Percentiles rank a stretch among this genome's conserved stretches.
Evolutionary conservation across 2,888 invertebrate species (phyloP).

Genomic region (Meloe dianella): DNA sequence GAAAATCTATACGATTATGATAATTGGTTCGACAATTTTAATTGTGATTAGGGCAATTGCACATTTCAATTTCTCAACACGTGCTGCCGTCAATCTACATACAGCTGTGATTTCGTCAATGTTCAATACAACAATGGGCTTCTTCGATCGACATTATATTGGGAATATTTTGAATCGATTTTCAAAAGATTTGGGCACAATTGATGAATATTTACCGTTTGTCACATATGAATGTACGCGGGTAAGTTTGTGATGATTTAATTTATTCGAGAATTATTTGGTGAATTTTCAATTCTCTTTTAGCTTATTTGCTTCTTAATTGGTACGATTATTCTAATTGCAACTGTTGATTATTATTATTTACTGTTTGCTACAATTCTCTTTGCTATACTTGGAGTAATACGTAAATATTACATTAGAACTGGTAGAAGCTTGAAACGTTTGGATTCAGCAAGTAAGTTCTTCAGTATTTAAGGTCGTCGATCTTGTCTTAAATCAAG

Average conservation of each 20-base stretch:
- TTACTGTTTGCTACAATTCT: conserved; percentile 32
- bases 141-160: conserved; percentile 81
- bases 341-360: conserved; percentile 35
- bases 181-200: conserved; percentile 67
- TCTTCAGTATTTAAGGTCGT: conserved; percentile 2
- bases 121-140: conserved; percentile 69
- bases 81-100: conserved; percentile 59
- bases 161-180: conserved; percentile 72
- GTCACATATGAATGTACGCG: conserved; percentile 32
- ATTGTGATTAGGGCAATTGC: conserved; percentile 25
- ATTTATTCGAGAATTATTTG: not conserved
- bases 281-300: not conserved
- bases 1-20: conserved; percentile 31
- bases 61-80: conserved; percentile 26
- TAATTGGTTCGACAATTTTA: conserved; percentile 23
- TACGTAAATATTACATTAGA: conserved; percentile 35
- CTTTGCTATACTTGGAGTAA: conserved; percentile 27
- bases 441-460: conserved; percentile 36
- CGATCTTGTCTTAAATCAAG: too few relatives aligned
- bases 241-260: conserved; percentile 27
- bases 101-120: conserved; percentile 75
- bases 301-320: conserved; percentile 3
- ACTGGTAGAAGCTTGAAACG: conserved; percentile 41
- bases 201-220: conserved; percentile 40
- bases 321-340: conserved; percentile 32